Evolutionary conservation across 1,140 invertebrate species (phyloP).

Genomic region (Lycorma delicatula): DNA sequence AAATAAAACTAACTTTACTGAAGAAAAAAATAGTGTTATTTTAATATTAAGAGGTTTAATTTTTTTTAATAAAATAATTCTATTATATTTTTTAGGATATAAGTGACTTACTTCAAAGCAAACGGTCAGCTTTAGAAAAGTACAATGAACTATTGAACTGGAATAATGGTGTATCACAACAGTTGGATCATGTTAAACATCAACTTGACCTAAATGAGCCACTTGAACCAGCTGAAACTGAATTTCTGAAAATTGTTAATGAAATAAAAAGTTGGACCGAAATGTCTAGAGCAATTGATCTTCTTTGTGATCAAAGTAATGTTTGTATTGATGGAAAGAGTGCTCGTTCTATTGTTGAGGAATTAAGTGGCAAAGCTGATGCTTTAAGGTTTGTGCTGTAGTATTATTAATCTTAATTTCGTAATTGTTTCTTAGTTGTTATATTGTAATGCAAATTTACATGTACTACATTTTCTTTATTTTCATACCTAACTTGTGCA

Average conservation of each 20-base stretch:
- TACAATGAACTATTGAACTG: constrained; percentile 75
- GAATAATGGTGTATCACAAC: constrained; percentile 70
- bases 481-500: no score
- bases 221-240: constrained; percentile 53
- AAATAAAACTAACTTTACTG: no score
- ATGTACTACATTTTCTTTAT: no score
- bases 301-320: constrained; percentile 43
- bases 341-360: constrained; percentile 45
- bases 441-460: neutral
- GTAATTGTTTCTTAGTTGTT: no score
- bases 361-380: constrained; percentile 43
- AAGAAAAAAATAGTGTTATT: no score
- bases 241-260: constrained; percentile 37
- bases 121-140: constrained; percentile 66
- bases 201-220: constrained; percentile 65
- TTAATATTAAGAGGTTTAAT: no score
- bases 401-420: no score
- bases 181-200: constrained; percentile 69
- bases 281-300: constrained; percentile 57
- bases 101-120: constrained; percentile 62
- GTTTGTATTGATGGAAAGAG: constrained; percentile 55
- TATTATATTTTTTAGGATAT: constrained; percentile 49
- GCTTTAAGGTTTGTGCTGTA: constrained; percentile 8
- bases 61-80: no score
- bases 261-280: constrained; percentile 58